phyloP scores from a whole-genome alignment of 2,888 invertebrate species.

The Amphimallon solstitiale region DNA sequence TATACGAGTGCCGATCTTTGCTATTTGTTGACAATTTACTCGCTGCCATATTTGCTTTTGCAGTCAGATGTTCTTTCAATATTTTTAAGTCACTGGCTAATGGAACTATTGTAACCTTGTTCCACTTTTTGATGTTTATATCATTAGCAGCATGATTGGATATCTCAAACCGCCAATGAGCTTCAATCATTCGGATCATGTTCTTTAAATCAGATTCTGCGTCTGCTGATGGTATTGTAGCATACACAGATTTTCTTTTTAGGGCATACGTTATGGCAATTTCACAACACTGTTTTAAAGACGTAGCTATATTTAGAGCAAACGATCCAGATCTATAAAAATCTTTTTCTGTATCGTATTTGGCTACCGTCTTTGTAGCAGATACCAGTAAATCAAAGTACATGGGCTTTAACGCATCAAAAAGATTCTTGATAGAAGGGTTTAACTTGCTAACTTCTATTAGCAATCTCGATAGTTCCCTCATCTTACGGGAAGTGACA shows the following conservation, averaged over 20 bases:
- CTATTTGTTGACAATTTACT: slow-evolving; percentile 31
- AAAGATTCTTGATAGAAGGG: slow-evolving; percentile 37
- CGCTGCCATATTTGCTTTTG: slow-evolving; percentile 21
- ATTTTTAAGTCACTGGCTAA: slow-evolving; percentile 45
- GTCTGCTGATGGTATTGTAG: slow-evolving; percentile 28
- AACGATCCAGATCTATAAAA: slow-evolving; percentile 41
- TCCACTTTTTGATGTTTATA: slow-evolving; percentile 37
- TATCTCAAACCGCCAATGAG: slow-evolving; percentile 43
- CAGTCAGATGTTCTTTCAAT: slow-evolving; percentile 41
- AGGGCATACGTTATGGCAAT: slow-evolving; percentile 43
- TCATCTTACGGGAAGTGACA: slow-evolving; percentile 43
- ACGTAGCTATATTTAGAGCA: slow-evolving; percentile 46
- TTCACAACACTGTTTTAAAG: slow-evolving; percentile 48
- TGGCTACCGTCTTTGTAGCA: slow-evolving; percentile 42
- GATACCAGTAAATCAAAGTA: slow-evolving; percentile 41
- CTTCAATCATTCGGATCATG: slow-evolving; percentile 43
- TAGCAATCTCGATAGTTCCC: slow-evolving; percentile 39
- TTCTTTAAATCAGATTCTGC: slow-evolving; percentile 45
- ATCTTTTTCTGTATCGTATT: slow-evolving; percentile 45
- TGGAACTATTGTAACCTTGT: slow-evolving; percentile 43
- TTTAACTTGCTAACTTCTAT: slow-evolving; percentile 39
- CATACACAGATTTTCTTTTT: slow-evolving; percentile 40
- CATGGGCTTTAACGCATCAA: slow-evolving; percentile 37
- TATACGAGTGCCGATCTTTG: slow-evolving; percentile 38
- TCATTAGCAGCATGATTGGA: slow-evolving; percentile 42